Base-by-base conservation (phyloP, 2,888 invertebrate genomes). In the Tholera decimalis region DNA sequence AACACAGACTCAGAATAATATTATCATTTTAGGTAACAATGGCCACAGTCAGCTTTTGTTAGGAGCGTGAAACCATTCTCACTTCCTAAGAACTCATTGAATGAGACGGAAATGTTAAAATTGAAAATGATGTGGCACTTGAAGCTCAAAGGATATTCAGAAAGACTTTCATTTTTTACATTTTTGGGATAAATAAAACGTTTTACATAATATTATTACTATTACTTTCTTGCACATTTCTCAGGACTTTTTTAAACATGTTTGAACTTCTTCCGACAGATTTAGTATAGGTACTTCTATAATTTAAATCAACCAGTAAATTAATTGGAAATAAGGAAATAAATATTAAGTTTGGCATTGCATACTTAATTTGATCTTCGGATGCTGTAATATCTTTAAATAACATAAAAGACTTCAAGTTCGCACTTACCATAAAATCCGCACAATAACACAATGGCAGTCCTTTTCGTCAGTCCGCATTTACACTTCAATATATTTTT, bases 401-500 rank as follows among this genome's bases (percentile, higher is more conserved):
- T 15, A 47, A 11, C 0, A 5, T 43, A 26, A 0, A 46, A 33
- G 9, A 54, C 9, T 24, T 20, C 6, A 44, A 55, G 6, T 47
- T 65, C 7, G 28, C 49, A 73, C 78, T 79, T 53, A 79, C 79
- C 73, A 58, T 77, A 44, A 70, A 73, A 46, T 65, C 59, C 54
- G 35, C 50, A 47, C 20, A 20, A 35, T 44, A 57, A 39, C 46
- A 59, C 26, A 35, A 49, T 33, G 35, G 50, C 46, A 70, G 72
- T 74, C 81, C 82, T 79, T 79, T 70, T 64, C 69, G 73, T 65
- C 70, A 71, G 58, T 75, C 61, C 60, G 46, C 70, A 73, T 87
- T 87, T 75, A 87, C 87, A 88, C 88, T 83, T 77, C 77, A 83
- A 79, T 72, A 77, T 82, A 75, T 81, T 69, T 68, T 77, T 81